Evolutionary conservation across 1,140 invertebrate species (phyloP).

Genomic region (Drosophila persimilis): DNA sequence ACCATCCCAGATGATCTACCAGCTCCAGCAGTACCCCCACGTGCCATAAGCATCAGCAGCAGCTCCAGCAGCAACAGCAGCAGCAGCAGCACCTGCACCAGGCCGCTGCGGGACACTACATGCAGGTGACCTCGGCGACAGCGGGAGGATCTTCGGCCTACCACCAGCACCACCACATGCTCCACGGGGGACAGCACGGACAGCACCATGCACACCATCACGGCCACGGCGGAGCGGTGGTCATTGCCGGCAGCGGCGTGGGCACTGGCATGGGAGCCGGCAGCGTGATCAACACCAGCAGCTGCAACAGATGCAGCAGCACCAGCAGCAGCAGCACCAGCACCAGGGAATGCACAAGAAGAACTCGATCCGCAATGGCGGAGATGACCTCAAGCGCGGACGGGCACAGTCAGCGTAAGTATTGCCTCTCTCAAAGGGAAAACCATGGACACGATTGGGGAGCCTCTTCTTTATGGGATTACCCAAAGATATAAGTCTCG

Average conservation of each 20-base stretch:
- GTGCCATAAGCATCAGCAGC: conserved; percentile 82
- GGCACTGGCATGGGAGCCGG: conserved; percentile 79
- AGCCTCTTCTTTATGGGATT: no score
- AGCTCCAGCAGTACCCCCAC: conserved; percentile 78
- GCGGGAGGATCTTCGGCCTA: conserved; percentile 83
- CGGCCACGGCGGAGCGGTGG: conserved; percentile 74
- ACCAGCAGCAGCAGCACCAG: no score
- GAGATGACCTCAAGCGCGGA: no score
- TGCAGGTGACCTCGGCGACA: conserved; percentile 73
- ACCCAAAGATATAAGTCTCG: no score
- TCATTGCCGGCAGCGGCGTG: conserved; percentile 79
- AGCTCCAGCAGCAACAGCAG: conserved; percentile 61
- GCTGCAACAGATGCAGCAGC: no score
- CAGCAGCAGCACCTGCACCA: conserved; percentile 61
- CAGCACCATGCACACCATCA: conserved; percentile 82
- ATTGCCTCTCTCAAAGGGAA: no score
- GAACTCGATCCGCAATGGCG: no score
- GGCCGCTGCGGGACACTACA: conserved; percentile 49
- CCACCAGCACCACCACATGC: conserved; percentile 81
- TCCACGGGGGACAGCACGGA: conserved; percentile 74
- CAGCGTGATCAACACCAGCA: conserved; percentile 83
- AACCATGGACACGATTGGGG: no score
- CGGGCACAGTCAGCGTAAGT: no score
- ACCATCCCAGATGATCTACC: conserved; percentile 78
- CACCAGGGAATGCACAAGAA: no score